These are phyloP conservation scores for Resseliella maxima DNA, from an alignment of 2,888 invertebrate genomes.

Conservation along the genomic window DNA sequence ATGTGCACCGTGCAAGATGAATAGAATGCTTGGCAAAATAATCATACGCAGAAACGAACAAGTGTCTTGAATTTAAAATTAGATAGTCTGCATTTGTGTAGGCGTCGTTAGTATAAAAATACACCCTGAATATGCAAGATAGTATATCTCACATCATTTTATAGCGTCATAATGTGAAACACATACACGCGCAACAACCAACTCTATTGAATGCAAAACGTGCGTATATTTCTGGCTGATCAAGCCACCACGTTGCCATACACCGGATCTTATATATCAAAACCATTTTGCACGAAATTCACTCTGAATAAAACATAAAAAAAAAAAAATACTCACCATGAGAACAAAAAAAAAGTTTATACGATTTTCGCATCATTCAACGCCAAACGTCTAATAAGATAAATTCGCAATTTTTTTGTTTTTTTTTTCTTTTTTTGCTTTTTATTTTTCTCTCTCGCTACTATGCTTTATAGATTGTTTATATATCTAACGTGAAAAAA, in stretches of 20 bases:
- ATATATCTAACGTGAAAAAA: neutral
- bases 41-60: conserved; percentile 27
- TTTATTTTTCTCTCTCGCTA: neutral
- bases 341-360: conserved; percentile 3
- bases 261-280: neutral
- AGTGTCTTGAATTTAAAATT: conserved; percentile 48
- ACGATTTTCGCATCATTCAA: conserved; percentile 42
- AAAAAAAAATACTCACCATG: too few relatives aligned
- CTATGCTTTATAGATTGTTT: neutral
- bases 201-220: neutral
- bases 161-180: conserved; percentile 26
- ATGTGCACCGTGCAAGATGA: neutral
- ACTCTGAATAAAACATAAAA: conserved; percentile 36
- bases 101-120: neutral
- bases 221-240: neutral
- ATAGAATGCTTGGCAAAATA: neutral
- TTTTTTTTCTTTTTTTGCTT: neutral
- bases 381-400: conserved; percentile 4
- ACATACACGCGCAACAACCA: neutral
- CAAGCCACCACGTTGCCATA: neutral
- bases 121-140: neutral
- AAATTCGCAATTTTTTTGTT: neutral
- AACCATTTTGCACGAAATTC: neutral
- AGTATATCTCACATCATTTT: conserved; percentile 15
- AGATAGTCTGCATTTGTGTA: neutral